Conservation (phyloP, 2,113 vertebrate genomes). For the Suncus etruscus region DNA sequence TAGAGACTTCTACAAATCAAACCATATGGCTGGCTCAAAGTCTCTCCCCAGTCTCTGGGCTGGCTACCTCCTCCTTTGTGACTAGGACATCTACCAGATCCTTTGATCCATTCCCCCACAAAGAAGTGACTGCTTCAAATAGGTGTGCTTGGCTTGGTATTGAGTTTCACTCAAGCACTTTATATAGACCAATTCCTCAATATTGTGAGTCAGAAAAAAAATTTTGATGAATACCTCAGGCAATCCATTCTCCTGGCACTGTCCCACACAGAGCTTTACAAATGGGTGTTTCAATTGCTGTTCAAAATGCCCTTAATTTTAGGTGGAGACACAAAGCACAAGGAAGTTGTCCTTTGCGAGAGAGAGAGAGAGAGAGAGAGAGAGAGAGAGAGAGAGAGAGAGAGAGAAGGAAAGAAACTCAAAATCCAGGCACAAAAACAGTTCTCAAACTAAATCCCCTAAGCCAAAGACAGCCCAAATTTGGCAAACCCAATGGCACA, state of each 20-base stretch:
- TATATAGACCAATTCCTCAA: not conserved
- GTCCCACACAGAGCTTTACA: not conserved
- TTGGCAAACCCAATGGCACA: not conserved
- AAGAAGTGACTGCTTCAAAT: not conserved
- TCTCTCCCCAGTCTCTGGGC: not conserved
- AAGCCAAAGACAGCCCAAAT: not conserved
- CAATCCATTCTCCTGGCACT: not conserved
- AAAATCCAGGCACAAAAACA: not conserved
- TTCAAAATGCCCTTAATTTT: constrained; percentile 17
- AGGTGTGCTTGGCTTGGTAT: not conserved
- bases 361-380: constrained; percentile 29
- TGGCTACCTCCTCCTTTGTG: not conserved
- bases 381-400: constrained; percentile 1
- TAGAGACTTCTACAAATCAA: not conserved
- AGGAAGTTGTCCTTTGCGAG: constrained; percentile 31
- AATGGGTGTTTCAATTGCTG: not conserved
- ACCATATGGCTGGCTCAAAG: not conserved
- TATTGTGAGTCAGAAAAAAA: not conserved
- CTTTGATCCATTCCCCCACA: not conserved
- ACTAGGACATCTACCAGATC: not conserved
- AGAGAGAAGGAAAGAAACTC: no score
- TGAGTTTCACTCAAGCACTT: constrained; percentile 24
- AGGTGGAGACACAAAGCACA: not conserved
- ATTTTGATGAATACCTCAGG: not conserved
- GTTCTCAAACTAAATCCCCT: not conserved